Percentiles rank a stretch among this genome's conserved stretches.
phyloP scores from a whole-genome alignment of 2,113 vertebrate genomes.

The Ivindomyrus marchei region DNA sequence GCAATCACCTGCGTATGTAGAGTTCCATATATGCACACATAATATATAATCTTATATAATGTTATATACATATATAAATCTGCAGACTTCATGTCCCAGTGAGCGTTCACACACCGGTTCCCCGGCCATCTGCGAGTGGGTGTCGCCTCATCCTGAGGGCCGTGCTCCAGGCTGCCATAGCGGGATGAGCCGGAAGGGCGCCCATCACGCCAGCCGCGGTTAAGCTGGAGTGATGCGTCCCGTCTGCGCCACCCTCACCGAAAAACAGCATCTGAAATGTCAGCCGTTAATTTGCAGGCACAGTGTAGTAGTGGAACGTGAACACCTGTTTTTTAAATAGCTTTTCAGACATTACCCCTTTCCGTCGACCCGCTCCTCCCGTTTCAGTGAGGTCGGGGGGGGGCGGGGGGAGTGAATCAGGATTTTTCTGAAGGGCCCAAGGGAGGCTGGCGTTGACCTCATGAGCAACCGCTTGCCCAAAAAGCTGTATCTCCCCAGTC shows the following conservation, averaged over 20 bases:
- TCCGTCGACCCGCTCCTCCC: slow-evolving; percentile 50
- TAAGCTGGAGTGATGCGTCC: slow-evolving; percentile 41
- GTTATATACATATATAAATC: not conserved
- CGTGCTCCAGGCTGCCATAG: not conserved
- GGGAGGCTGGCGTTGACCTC: not conserved
- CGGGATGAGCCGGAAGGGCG: slow-evolving; percentile 1
- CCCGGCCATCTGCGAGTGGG: not conserved
- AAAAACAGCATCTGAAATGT: slow-evolving; percentile 50
- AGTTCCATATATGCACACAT: not conserved
- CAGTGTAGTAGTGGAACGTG: slow-evolving; percentile 28
- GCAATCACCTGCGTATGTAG: not conserved
- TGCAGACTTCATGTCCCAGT: not conserved
- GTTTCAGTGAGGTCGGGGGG: slow-evolving; percentile 47
- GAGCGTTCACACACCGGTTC: not conserved
- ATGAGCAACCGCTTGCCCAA: not conserved
- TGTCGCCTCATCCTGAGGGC: not conserved
- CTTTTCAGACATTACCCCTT: slow-evolving; percentile 44
- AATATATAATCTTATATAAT: not conserved
- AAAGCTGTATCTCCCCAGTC: not conserved
- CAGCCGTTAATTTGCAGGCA: slow-evolving; percentile 50
- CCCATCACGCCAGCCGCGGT: slow-evolving; percentile 23
- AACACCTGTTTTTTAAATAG: slow-evolving; percentile 52
- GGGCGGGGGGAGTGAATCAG: not conserved
- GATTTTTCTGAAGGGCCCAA: not conserved
- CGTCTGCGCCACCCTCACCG: slow-evolving; percentile 25